Percentiles rank a stretch among this genome's conserved stretches.
These are phyloP conservation scores for Heterocephalus glaber DNA, from an alignment of 2,113 vertebrate species.

Conservation along the genomic window DNA sequence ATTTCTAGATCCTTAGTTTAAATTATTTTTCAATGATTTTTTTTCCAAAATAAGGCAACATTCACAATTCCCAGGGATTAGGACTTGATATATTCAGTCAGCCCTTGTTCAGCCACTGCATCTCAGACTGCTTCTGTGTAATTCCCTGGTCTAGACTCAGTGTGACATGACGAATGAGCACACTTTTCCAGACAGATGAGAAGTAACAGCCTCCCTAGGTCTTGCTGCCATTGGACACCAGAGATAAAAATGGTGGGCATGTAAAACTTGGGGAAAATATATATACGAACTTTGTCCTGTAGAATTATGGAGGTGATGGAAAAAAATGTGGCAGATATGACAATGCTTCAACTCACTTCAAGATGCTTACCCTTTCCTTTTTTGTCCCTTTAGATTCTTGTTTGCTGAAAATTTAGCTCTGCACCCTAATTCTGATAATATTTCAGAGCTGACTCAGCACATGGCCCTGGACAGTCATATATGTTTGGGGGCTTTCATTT, in stretches of 20 bases:
- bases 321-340: background rate
- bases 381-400: rapidly evolving
- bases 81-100: background rate
- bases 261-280: background rate
- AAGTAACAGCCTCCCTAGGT: background rate
- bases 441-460: background rate
- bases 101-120: background rate
- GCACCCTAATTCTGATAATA: background rate
- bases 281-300: background rate
- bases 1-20: background rate
- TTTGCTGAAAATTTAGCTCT: background rate
- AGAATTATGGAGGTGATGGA: background rate
- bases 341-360: background rate
- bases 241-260: background rate
- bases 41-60: background rate
- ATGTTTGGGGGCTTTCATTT: background rate
- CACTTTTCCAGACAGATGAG: background rate
- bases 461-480: background rate
- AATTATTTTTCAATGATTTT: background rate
- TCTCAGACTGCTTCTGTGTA: background rate
- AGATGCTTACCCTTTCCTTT: background rate
- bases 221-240: background rate
- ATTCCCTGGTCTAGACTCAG: background rate
- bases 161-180: background rate
- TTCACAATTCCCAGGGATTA: background rate